Conservation (phyloP, 2,797 vertebrate species). For the Poecilia picta region DNA sequence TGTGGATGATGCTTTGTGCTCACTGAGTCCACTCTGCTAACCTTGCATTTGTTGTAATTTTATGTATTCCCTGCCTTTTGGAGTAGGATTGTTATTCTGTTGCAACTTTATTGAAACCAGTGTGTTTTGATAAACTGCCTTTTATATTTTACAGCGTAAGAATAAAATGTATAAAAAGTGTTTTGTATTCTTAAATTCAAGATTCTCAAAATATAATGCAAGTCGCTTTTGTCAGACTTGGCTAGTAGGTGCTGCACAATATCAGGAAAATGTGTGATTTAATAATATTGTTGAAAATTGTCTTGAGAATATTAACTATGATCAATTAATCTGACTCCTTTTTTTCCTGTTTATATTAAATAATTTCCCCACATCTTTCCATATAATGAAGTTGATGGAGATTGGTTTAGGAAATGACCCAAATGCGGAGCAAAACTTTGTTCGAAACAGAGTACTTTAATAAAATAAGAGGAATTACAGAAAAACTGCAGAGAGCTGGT, state of each 20-base stretch:
- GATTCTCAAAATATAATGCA: background rate
- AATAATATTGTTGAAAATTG: background rate
- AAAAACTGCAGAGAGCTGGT: background rate
- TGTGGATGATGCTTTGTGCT: conserved; percentile 56
- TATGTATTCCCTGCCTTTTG: conserved; percentile 30
- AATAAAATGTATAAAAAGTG: background rate
- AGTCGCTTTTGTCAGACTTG: background rate
- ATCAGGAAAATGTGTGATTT: background rate
- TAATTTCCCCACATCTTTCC: background rate
- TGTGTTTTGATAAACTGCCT: conserved; percentile 24
- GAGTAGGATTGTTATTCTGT: conserved; percentile 41
- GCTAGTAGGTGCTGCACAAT: background rate
- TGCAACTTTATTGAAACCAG: conserved; percentile 27
- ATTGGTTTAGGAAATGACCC: background rate
- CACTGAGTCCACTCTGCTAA: conserved; percentile 46
- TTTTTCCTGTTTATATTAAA: background rate
- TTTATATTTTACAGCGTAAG: conserved; percentile 4
- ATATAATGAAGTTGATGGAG: background rate
- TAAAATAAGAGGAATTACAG: background rate
- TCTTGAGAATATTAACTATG: background rate
- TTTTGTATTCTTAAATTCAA: background rate
- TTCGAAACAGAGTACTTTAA: background rate
- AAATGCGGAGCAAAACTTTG: background rate
- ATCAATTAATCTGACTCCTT: background rate
- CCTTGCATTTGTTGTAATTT: background rate